Evolutionary conservation across 2,888 invertebrate species (phyloP).

Genomic region (Acrocera orbiculus): DNA sequence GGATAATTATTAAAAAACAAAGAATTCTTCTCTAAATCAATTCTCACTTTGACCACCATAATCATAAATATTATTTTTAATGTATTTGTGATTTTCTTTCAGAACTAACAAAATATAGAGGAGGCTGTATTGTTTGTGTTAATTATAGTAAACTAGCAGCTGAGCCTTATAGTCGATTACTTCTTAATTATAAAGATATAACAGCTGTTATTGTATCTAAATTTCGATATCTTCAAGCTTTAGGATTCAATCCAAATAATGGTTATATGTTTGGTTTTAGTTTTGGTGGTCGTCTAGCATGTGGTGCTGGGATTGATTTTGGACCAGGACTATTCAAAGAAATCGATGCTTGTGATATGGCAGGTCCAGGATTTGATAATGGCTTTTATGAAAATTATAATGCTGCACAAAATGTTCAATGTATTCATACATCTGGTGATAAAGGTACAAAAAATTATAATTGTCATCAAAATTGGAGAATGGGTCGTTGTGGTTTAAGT

Average conservation of each 20-base stretch:
- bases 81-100: constrained; percentile 7
- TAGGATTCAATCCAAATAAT: constrained; percentile 20
- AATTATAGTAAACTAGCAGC: constrained; percentile 23
- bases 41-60: too few relatives aligned
- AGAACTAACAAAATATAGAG: constrained; percentile 24
- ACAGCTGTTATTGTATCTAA: constrained; percentile 18
- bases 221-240: constrained; percentile 16
- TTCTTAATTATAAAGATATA: constrained; percentile 20
- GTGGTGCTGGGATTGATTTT: constrained; percentile 20
- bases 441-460: constrained; percentile 23
- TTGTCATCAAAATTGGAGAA: constrained; percentile 26
- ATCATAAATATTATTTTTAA: too few relatives aligned
- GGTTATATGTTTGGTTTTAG: constrained; percentile 29
- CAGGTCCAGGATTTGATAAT: constrained; percentile 27
- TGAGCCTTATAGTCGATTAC: constrained; percentile 22
- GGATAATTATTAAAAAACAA: too few relatives aligned
- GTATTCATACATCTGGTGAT: constrained; percentile 26
- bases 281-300: constrained; percentile 26
- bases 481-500: constrained; percentile 24
- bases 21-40: too few relatives aligned
- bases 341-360: constrained; percentile 30
- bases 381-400: constrained; percentile 18
- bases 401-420: constrained; percentile 25
- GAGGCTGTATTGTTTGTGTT: constrained; percentile 26
- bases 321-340: constrained; percentile 18